Evolutionary conservation across 2,888 invertebrate species (phyloP), one percentile per base, ranked within the genome.

Genomic region (Hypomecis atomaria): DNA sequence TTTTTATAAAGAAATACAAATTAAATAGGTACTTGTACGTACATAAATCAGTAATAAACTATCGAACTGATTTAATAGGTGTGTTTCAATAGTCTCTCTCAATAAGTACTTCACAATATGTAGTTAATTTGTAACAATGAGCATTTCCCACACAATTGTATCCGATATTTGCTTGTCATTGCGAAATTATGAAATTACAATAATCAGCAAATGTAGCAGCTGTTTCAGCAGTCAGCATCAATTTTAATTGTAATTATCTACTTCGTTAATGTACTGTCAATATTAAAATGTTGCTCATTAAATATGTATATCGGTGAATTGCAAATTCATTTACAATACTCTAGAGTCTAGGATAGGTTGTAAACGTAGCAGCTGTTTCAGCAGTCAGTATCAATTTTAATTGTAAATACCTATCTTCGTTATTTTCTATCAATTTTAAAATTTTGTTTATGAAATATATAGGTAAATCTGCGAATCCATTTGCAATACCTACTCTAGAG

Each of bases 351-450:
- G n/a, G n/a, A n/a, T n/a, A n/a, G n/a, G n/a, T n/a, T n/a, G n/a
- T n/a, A 11, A 34, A 33, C n/a, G 33, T n/a, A 40, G 40, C 33
- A 33, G 47, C 40, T 40, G 48, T 57, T 57, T 57, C 34, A 33
- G 38, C 40, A 33, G n/a, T 38, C 38, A 38, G 23, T 55, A 56
- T 45, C 47, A n/a, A 38, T 56, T 47, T 54, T 38, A 6, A 40
- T 47, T n/a, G 33, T 43, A 53, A 53, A n/a, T 53, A 42, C 42
- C 33, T 53, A n/a, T n/a, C n/a, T n/a, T 53, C 53, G n/a, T n/a
- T n/a, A n/a, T n/a, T n/a, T n/a, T n/a, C n/a, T n/a, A n/a, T n/a
- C n/a, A n/a, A n/a, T n/a, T n/a, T n/a, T n/a, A n/a, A n/a, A n/a
- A n/a, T n/a, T n/a, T n/a, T n/a, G n/a, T n/a, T n/a, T n/a, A n/a